Conservation (phyloP, 2,888 invertebrate genomes). For the Yponomeuta malinellus region DNA sequence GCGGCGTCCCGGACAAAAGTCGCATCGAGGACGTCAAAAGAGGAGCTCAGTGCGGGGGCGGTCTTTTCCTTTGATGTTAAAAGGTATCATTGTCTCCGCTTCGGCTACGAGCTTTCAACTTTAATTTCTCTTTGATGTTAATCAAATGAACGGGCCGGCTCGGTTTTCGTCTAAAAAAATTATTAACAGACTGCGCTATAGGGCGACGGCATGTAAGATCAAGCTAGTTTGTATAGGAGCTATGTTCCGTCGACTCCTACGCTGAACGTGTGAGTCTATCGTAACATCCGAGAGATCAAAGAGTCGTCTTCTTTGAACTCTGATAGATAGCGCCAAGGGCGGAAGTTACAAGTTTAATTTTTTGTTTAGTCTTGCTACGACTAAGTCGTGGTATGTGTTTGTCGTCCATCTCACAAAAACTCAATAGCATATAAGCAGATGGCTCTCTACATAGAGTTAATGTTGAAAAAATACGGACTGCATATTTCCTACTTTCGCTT, state of each 20-base stretch:
- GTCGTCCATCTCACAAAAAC: no score
- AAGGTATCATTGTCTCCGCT: constrained; percentile 62
- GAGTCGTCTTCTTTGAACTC: constrained; percentile 55
- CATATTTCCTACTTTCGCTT: no score
- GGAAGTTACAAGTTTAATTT: constrained; percentile 34
- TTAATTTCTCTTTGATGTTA: constrained; percentile 54
- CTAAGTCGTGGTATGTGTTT: background rate
- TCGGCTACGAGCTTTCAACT: constrained; percentile 55
- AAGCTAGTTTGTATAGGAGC: constrained; percentile 40
- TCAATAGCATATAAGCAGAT: no score
- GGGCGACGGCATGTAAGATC: constrained; percentile 33
- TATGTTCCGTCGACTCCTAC: constrained; percentile 41
- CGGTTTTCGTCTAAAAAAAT: constrained; percentile 44
- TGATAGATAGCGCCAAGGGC: constrained; percentile 34
- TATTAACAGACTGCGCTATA: constrained; percentile 44
- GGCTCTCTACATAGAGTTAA: no score
- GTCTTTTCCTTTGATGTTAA: constrained; percentile 54
- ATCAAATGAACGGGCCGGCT: constrained; percentile 55
- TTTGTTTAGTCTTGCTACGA: constrained; percentile 18
- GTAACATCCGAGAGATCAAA: constrained; percentile 52
- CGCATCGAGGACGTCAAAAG: constrained; percentile 19
- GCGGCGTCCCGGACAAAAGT: constrained; percentile 4
- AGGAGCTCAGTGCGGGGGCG: constrained; percentile 41
- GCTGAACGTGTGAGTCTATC: constrained; percentile 39
- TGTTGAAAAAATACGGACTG: no score